Base-by-base conservation (phyloP, 2,888 invertebrate genomes). In the Drosophila histrio region DNA sequence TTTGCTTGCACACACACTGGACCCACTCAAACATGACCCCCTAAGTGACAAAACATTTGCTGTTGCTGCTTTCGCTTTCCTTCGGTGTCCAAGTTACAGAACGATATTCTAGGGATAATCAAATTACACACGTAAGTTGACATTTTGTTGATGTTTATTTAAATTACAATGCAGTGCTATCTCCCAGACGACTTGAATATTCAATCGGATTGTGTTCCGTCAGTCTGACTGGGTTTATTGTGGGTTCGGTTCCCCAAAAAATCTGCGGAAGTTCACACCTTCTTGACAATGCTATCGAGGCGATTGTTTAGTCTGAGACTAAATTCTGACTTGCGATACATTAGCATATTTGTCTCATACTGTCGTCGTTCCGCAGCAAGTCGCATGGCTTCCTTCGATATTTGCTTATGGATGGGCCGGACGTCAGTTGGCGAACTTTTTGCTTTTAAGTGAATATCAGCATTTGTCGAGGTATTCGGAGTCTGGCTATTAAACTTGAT, bases 61-160 rank as follows among this genome's bases (percentile, higher is more conserved):
- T 36, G 34, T 24, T 34, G 9, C 19, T 50, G 26, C 19, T 39
- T 6, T 39, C 13, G 4, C 28, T 39, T 19, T 30, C 19, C 13
- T 28, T n/a, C 21, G 22, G 3, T 39, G 49, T 49, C 49, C 49
- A 36, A 34, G 39, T 30, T 19, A 52, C 50, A 28, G 46, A 19
- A 21, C 8, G 26, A 38, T 39, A 22, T 41, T 15, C 39, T 53
- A 28, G 30, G 30, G 11, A 53, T 41, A 41, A 53, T 53, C 28
- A 53, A 53, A 53, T 53, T 53, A 53, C 39, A 53, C 53, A 53
- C 41, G 13, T 30, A 41, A 53, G 15, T 41, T 53, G 41, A 41
- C 53, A 53, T 41, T 53, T 53, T 41, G 53, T 41, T 53, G 30
- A 53, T 53, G 22, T 53, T 41, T 53, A 53, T 53, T 53, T 53